These are phyloP conservation scores for Rhingia campestris DNA, from an alignment of 2,888 invertebrate species.

Conservation along the genomic window DNA sequence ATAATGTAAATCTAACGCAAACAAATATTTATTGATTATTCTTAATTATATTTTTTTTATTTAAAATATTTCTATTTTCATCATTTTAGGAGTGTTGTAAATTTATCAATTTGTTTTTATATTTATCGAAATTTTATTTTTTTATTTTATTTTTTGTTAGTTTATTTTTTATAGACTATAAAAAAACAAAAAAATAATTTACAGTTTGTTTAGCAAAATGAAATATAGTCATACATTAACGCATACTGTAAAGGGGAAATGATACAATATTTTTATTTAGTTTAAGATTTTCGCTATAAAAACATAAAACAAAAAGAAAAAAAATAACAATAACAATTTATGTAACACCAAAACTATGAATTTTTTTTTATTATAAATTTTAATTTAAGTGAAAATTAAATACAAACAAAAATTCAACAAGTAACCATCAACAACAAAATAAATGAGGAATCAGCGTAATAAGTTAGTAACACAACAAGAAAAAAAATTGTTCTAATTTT, in stretches of 20 bases:
- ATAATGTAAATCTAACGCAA: constrained; percentile 68
- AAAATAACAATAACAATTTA: constrained; percentile 16
- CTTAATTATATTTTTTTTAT: constrained; percentile 32
- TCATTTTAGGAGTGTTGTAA: constrained; percentile 51
- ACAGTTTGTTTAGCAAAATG: constrained; percentile 35
- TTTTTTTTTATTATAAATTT: constrained; percentile 55
- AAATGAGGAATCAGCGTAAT: constrained; percentile 63
- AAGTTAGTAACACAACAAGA: constrained; percentile 39
- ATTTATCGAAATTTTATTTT: constrained; percentile 27
- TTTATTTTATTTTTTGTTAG: constrained; percentile 28
- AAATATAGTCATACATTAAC: constrained; percentile 48
- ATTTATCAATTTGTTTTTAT: constrained; percentile 43
- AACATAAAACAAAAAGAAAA: constrained; percentile 21
- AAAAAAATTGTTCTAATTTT: constrained; percentile 52
- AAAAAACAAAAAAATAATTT: background rate
- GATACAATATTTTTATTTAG: constrained; percentile 23
- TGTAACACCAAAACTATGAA: constrained; percentile 49
- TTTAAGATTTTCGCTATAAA: constrained; percentile 27
- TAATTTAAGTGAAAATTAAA: constrained; percentile 29
- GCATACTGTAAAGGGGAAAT: constrained; percentile 45
- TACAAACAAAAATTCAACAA: constrained; percentile 19
- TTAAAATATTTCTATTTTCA: constrained; percentile 46
- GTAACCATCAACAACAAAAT: constrained; percentile 36
- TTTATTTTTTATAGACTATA: constrained; percentile 30
- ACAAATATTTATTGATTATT: constrained; percentile 68